Evolutionary conservation across 2,888 invertebrate genomes (phyloP).

Genomic region (Allophyes oxyacanthae): DNA sequence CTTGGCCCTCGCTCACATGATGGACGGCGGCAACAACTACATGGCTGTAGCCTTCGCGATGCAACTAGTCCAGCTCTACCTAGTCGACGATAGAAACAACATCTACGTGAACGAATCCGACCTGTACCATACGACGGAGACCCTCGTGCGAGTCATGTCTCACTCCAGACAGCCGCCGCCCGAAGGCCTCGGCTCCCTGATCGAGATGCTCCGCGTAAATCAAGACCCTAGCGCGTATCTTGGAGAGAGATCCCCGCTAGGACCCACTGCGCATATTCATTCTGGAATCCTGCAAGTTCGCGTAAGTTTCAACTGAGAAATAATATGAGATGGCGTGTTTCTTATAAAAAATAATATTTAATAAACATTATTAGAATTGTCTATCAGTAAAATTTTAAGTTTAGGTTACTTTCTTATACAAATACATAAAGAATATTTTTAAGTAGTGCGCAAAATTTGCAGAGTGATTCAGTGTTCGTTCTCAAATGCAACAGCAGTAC

Average conservation of each 20-base stretch:
- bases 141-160: constrained; percentile 93
- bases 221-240: constrained; percentile 92
- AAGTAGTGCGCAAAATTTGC: no score
- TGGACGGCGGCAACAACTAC: constrained; percentile 95
- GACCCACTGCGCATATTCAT: constrained; percentile 97
- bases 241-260: constrained; percentile 93
- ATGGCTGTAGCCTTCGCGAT: constrained; percentile 96
- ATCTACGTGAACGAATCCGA: constrained; percentile 95
- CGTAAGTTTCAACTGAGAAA: constrained; percentile 81
- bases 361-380: no score
- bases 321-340: no score
- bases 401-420: no score
- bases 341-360: no score
- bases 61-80: constrained; percentile 96
- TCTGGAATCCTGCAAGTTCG: constrained; percentile 96
- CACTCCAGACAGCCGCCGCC: constrained; percentile 94
- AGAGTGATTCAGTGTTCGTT: no score
- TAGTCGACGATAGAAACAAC: constrained; percentile 94
- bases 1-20: constrained; percentile 93
- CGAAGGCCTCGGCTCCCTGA: constrained; percentile 94
- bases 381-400: no score
- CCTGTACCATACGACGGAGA: constrained; percentile 95
- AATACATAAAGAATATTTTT: no score
- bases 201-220: constrained; percentile 94
- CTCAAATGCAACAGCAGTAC: no score